Evolutionary conservation across 2,888 invertebrate genomes (phyloP), one percentile per base, ranked within the genome.

Genomic region (Troides helena): DNA sequence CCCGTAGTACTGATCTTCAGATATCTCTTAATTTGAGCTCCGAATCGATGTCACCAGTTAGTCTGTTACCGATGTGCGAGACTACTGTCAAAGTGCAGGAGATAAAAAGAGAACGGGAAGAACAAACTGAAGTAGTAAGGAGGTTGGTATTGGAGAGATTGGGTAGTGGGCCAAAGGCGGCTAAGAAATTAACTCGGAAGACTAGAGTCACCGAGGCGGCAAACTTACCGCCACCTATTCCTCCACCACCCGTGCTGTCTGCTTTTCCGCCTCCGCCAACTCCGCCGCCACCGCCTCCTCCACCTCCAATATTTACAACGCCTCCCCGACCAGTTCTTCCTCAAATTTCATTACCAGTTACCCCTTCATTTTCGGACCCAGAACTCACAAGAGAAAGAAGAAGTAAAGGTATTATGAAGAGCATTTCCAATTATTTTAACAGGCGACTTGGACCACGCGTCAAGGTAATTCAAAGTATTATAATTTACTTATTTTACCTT

Each of bases 141-240:
- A 95, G 97, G 82, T 92, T 98, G 87, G 96, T 98, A 66, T 94
- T 97, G 94, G 96, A 96, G 80, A 95, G 96, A 85, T 90, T 97
- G 77, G 91, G 91, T 0, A 83, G 79, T 58, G 84, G 78, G 1
- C 77, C 81, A 30, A 78, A 82, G 3, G 72, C 72, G 6, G 76
- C 76, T 7, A 79, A 81, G 70, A 86, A 84, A 74, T 78, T 83
- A 0, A 69, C 80, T 46, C 80, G 85, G 1, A 75, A 81, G 63
- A 73, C 77, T 64, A 79, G 84, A 6, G 78, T 77, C n/a, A 80
- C 85, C 0, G 84, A 84, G 7, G 62, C 75, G 18, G 74, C 76
- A 4, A 72, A 50, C 2, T 72, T 76, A 0, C 86, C 88, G 0
- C 88, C 88, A 1, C 87, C 87, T 0, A 80, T 85, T 2, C 87